Conservation (phyloP, 2,113 vertebrate genomes). For the Limnothrissa miodon region DNA sequence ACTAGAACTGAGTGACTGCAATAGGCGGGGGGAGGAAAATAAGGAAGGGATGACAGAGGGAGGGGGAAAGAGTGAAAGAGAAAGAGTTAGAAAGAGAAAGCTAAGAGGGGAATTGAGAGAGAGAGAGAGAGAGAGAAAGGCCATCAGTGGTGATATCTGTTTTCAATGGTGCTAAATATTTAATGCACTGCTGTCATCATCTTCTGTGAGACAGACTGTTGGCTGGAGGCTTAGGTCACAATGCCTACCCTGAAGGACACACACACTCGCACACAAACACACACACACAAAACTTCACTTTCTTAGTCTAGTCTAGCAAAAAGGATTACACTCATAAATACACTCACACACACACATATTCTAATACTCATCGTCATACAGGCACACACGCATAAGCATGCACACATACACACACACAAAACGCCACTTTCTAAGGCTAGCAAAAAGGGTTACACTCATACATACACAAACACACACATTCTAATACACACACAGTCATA, state of each 20-base stretch:
- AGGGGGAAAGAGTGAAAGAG: neutral
- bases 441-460: neutral
- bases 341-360: neutral
- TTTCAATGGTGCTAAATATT: conserved; percentile 45
- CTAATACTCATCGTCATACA: too few relatives aligned
- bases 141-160: conserved; percentile 20
- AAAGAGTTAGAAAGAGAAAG: neutral
- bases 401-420: neutral
- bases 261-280: neutral
- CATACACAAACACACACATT: neutral
- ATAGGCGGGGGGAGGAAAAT: neutral
- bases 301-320: neutral
- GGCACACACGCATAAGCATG: neutral
- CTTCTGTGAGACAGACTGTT: conserved; percentile 2
- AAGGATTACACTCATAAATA: neutral
- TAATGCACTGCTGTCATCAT: conserved; percentile 49
- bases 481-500: neutral
- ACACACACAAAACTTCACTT: neutral
- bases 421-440: neutral
- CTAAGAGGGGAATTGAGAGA: neutral
- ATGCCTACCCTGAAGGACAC: neutral
- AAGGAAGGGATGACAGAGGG: neutral
- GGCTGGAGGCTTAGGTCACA: neutral
- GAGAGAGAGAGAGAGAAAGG: neutral
- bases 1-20: neutral